A percentile compares a stretch with the other conserved stretches of the same genome.
These are phyloP conservation scores for Eunapius fragilis DNA, from an alignment of 37 sponge, comb jelly and placozoan genomes.

Conservation along the genomic window DNA sequence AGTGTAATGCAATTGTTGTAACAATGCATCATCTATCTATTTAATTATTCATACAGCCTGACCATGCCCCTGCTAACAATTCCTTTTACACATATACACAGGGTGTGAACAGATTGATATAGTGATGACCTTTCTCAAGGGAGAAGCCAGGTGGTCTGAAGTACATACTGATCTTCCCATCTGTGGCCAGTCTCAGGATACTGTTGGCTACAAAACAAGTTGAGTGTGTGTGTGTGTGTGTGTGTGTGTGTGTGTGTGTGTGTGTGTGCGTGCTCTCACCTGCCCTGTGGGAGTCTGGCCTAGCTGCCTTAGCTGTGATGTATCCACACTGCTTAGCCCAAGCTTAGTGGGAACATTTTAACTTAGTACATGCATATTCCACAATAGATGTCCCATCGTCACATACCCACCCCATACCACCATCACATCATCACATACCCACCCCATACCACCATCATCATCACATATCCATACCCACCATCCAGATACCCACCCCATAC, in stretches of 20 bases:
- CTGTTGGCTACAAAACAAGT: constrained; percentile 74
- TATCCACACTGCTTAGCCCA: constrained; percentile 90
- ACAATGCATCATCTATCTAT: not conserved
- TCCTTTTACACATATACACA: no score
- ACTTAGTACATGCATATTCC: no score
- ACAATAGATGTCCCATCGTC: no score
- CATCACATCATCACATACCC: no score
- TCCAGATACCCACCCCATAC: no score
- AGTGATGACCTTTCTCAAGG: constrained; percentile 60
- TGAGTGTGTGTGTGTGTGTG: not conserved
- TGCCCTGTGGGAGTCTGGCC: constrained; percentile 92
- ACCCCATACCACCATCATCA: no score
- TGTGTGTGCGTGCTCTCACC: constrained; percentile 31
- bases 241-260: not conserved
- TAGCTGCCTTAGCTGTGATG: constrained; percentile 88
- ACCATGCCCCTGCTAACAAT: no score
- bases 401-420: no score
- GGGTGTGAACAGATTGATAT: not conserved
- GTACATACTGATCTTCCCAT: constrained; percentile 84
- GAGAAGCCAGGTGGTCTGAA: constrained; percentile 84
- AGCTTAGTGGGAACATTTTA: constrained; percentile 55
- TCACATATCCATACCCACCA: no score
- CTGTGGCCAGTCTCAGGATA: constrained; percentile 86
- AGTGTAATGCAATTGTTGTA: no score
- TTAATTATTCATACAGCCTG: no score